A percentile compares a stretch with the other conserved stretches of the same genome.
These are phyloP conservation scores for Rhynchophorus ferrugineus DNA, from an alignment of 1,140 invertebrate species.

Conservation along the genomic window DNA sequence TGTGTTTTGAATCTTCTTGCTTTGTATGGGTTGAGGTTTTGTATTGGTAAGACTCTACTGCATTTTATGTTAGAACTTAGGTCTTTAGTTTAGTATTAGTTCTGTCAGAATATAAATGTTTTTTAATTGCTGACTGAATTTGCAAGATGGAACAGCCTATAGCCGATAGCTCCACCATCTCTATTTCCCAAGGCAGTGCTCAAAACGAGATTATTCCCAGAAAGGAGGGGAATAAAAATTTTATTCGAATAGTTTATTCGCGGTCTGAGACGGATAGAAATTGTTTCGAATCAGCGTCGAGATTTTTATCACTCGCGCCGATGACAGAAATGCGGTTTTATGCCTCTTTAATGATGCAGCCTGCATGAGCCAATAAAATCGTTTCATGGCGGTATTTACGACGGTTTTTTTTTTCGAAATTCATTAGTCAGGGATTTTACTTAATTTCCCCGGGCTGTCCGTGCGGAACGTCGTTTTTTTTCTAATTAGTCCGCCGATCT, in stretches of 20 bases:
- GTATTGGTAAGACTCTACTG: too few relatives aligned
- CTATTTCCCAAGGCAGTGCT: too few relatives aligned
- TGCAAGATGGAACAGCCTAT: too few relatives aligned
- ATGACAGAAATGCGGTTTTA: constrained; percentile 27
- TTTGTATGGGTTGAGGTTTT: too few relatives aligned
- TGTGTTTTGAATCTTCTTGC: too few relatives aligned
- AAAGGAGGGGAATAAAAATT: constrained; percentile 24
- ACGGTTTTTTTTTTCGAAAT: constrained; percentile 14
- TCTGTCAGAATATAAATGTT: too few relatives aligned
- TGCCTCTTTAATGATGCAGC: constrained; percentile 21
- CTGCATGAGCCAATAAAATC: constrained; percentile 23
- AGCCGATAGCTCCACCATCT: too few relatives aligned
- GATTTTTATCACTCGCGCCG: constrained; percentile 25
- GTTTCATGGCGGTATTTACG: constrained; percentile 21
- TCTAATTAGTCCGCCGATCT: too few relatives aligned
- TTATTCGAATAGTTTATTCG: constrained; percentile 24
- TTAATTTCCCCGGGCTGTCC: constrained; percentile 11
- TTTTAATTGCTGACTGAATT: too few relatives aligned
- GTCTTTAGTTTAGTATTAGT: too few relatives aligned
- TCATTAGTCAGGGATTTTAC: constrained; percentile 17
- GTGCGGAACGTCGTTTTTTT: too few relatives aligned
- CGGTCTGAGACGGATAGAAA: constrained; percentile 18
- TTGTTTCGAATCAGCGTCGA: constrained; percentile 24
- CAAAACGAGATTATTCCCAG: constrained; percentile 22
- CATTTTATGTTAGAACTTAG: too few relatives aligned